phyloP scores from a whole-genome alignment of 2,888 invertebrate species.

The Tachina fera region DNA sequence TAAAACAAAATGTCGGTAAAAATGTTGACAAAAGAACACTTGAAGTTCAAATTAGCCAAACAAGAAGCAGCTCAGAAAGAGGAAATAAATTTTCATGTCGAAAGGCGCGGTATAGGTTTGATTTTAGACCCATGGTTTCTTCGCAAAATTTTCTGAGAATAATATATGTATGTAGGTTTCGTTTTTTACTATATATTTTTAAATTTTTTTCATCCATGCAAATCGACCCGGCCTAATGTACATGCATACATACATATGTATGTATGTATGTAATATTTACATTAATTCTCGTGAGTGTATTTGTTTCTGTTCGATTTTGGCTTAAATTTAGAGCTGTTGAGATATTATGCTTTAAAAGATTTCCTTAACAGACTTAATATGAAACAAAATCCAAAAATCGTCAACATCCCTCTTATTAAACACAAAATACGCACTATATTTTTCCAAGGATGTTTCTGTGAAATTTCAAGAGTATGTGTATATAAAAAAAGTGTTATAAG shows the following conservation, averaged over 20 bases:
- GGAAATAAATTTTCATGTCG: no score
- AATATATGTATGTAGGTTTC: no score
- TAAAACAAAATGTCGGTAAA: no score
- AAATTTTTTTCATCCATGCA: no score
- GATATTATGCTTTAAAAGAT: constrained; percentile 17
- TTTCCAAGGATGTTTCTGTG: constrained; percentile 52
- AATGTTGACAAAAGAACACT: no score
- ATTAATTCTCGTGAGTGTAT: neutral
- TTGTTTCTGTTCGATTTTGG: neutral
- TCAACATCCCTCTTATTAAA: constrained; percentile 22
- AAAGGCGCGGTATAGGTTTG: no score
- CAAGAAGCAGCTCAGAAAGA: no score
- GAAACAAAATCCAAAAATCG: constrained; percentile 1
- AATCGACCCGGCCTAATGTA: no score
- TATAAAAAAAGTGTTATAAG: constrained; percentile 25
- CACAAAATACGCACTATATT: neutral
- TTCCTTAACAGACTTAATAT: constrained; percentile 18
- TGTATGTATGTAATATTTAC: neutral
- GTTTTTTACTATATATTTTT: no score
- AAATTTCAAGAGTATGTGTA: constrained; percentile 45
- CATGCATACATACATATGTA: neutral
- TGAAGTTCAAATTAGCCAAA: no score
- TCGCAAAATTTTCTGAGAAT: no score
- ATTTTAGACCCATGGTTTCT: no score
- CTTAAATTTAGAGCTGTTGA: constrained; percentile 24